A percentile compares a stretch with the other conserved stretches of the same genome.
phyloP scores from a whole-genome alignment of 1,140 invertebrate species.

The Battus philenor region DNA sequence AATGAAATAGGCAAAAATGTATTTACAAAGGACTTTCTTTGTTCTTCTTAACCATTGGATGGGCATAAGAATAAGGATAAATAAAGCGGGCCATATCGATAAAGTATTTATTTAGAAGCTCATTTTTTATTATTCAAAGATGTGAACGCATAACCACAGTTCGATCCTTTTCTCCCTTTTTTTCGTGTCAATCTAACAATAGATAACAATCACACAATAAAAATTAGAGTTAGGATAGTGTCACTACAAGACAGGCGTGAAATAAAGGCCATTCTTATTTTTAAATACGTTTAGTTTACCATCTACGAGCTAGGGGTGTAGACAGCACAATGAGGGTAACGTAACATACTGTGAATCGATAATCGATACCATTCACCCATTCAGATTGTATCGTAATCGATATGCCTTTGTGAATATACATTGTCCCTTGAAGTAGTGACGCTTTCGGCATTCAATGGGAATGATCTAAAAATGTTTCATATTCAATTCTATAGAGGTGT shows the following conservation, averaged over 20 bases:
- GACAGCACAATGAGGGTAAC: conserved; percentile 67
- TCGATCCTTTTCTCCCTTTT: too few species aligned
- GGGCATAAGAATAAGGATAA: too few species aligned
- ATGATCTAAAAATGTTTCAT: conserved; percentile 18
- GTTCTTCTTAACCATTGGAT: too few species aligned
- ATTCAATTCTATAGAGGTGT: conserved; percentile 10
- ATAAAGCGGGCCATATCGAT: too few species aligned
- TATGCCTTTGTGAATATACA: conserved; percentile 39
- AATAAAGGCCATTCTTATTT: conserved; percentile 51
- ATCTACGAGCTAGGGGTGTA: conserved; percentile 38
- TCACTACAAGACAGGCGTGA: conserved; percentile 43
- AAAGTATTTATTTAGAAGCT: too few species aligned
- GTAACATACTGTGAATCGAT: conserved; percentile 39
- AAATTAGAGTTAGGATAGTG: conserved; percentile 45
- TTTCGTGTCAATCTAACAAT: conserved; percentile 20
- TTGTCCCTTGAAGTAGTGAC: conserved; percentile 40
- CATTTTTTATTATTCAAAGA: too few species aligned
- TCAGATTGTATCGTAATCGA: conserved; percentile 58
- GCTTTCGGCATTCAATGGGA: conserved; percentile 15
- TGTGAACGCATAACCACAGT: too few species aligned
- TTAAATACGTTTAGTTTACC: conserved; percentile 50
- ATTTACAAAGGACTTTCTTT: too few species aligned
- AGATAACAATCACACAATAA: conserved; percentile 29
- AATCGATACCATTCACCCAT: conserved; percentile 54
- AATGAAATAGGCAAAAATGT: too few species aligned